Evolutionary conservation across 2,113 vertebrate species (phyloP), one percentile per base, ranked within the genome.

Genomic region (Microcebus jonahi): DNA sequence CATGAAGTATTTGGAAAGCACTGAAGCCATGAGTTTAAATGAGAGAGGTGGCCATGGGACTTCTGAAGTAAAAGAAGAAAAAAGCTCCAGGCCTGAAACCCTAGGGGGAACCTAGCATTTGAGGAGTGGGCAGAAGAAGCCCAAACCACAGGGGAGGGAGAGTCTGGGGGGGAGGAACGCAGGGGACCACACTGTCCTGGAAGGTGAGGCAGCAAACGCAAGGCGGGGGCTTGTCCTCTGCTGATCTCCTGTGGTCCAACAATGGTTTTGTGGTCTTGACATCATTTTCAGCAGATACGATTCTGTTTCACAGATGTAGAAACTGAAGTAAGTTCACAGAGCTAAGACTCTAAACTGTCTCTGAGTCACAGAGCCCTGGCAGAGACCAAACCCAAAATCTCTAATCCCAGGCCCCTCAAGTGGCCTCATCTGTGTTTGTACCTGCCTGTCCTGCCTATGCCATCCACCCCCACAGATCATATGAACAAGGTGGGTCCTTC

Each of bases 81-180:
- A 27, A 27, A 63, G 36, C 4, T 1, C 13, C n/a, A 1, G 29
- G 53, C 29, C 29, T 39, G 27, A 42, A 76, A 68, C 12, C 39
- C 45, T 50, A 11, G 36, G 17, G 45, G 39, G 17, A 68, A 29
- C 8, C 27, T 7, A 17, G 73, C 29, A 12, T 45, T 68, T 61
- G 86, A 63, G 80, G 63, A 81, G 15, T 1, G 1, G 34, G 39
- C 7, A 3, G 68, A 27, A 57, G 84, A 71, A 31, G 27, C 39
- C 96, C 42, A 3, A 34, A 34, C 18, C 55, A 39, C 50, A 77
- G 71, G 73, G 11, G 12, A 79, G 23, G 36, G 63, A 0, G 3
- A 59, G 63, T 23, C 0, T 0, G 6, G 70, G 14, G 12, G 14
- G 3, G 25, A 36, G 65, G 15, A 27, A 42, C 27, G 6, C 20